phyloP scores from a whole-genome alignment of 2,113 vertebrate species.

The Puntigrus tetrazona region DNA sequence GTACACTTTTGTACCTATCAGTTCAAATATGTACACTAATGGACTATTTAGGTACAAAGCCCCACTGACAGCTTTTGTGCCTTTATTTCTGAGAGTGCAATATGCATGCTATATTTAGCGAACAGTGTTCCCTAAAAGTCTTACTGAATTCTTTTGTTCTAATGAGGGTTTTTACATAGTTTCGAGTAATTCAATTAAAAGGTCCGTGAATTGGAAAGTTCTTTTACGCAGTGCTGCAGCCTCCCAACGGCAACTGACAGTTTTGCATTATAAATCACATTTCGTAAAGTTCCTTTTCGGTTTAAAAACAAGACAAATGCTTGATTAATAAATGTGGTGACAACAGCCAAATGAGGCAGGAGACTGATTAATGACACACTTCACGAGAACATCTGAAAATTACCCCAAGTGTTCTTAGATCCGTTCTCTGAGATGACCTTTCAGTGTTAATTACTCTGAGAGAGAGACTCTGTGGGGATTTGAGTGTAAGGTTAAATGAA shows the following conservation, averaged over 20 bases:
- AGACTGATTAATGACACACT: conserved; percentile 18
- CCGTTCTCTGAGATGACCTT: conserved; percentile 6
- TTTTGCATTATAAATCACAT: neutral
- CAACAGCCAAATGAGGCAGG: neutral
- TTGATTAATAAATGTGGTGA: neutral
- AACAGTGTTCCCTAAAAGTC: too few relatives aligned
- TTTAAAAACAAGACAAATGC: neutral
- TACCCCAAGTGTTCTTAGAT: conserved; percentile 1
- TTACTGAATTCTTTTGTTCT: too few relatives aligned
- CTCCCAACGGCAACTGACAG: neutral
- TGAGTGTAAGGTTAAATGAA: neutral
- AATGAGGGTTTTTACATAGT: too few relatives aligned
- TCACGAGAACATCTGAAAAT: conserved; percentile 10
- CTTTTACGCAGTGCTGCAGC: neutral
- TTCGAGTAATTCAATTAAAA: neutral
- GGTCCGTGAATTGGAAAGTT: neutral
- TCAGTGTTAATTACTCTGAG: conserved; percentile 23
- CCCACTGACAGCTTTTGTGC: too few relatives aligned
- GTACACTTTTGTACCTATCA: too few relatives aligned
- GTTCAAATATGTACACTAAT: too few relatives aligned
- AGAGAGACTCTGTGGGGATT: conserved; percentile 6
- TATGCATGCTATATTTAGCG: neutral
- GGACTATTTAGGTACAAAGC: too few relatives aligned
- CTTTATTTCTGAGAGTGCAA: too few relatives aligned
- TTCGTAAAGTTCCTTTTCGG: neutral